Evolutionary conservation across 1,140 invertebrate species (phyloP), one percentile per base, ranked within the genome.

Genomic region (Agrilus planipennis): DNA sequence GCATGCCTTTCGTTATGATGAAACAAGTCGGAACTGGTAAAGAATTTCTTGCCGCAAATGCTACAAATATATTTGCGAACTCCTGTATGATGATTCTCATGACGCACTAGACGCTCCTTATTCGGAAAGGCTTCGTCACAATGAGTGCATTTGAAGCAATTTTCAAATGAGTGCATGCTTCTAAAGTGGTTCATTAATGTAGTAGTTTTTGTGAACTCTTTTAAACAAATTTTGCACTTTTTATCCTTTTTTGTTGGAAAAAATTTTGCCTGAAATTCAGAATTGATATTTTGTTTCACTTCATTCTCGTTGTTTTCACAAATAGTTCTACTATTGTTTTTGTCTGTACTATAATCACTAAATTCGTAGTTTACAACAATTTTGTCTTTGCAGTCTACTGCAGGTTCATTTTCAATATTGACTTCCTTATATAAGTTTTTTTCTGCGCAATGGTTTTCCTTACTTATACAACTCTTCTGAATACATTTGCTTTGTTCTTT

Each of bases 31-130:
- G 65, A 65, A 16, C 53, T 69, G 4, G 69, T 70, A 22, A 70
- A 73, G 52, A 77, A 75, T 5, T 72, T 72, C 28, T 74, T 61
- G 10, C 73, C 73, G 60, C 71, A 65, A 57, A 70, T 69, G 0
- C 62, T 62, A n/a, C 69, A 47, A 20, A 70, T 65, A 47, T 61
- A 64, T 2, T 37, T 45, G 7, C 54, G 41, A 3, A 45, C 44
- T 7, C 47, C 52, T 4, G 45, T 44, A 27, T 56, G 54, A n/a
- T 54, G 50, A 29, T 50, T 52, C 5, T 48, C 28, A 42, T 56
- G 54, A 23, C 48, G 45, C 10, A 46, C 16, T n/a, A 56, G 30
- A 44, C 49, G 52, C 4, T 47, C 47, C 1, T 47, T 52, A 22
- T 37, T 43, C 9, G 36, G 30, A 34, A 52, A 52, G 10, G 45